Base-by-base conservation (phyloP, 2,113 vertebrate species). In the Platanista minor region DNA sequence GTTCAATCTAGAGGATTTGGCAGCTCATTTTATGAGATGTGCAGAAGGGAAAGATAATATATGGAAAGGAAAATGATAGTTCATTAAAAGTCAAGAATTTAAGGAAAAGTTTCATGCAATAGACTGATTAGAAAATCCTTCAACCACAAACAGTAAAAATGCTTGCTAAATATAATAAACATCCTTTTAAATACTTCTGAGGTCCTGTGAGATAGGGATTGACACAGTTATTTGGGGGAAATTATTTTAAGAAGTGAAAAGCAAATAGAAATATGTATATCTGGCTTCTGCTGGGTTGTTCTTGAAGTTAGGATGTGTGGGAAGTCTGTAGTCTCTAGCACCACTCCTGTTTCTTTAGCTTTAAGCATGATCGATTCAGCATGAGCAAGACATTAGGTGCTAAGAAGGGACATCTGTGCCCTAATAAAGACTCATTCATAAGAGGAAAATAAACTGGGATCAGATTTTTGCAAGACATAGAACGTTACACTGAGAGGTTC, bases 241-340 rank as follows among this genome's bases (percentile, higher is more conserved):
- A 59, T 94, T 84, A 83, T 78, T 95, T 91, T 78, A 64, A 69
- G 33, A 91, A 87, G 82, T 77, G 23, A 82, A 93, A 75, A 82
- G 49, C 20, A 41, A 62, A 75, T 91, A 69, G 59, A 90, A 94
- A 87, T 75, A 41, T 41, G 39, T 91, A 49, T 52, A 10, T 86
- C 46, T 87, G 17, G 23, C 41, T 94, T 91, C 15, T 81, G 64
- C 29, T 82, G 29, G 27, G 31, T 87, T 74, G 17, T 61, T 74
- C 52, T 72, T 90, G 7, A 52, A 93, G 80, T 90, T 61, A 52
- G 27, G 64, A 27, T 59, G 27, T 81, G 21, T 72, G 52, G 41
- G 59, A 74, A 87, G 39, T 81, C 49, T 20, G 27, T 75, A 82
- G 82, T 91, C 49, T 41, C 17, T 25, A 29, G 17, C 57, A 74